Evolutionary conservation across 1,140 invertebrate species (phyloP), one percentile per base, ranked within the genome.

Genomic region (Danaus plexippus): DNA sequence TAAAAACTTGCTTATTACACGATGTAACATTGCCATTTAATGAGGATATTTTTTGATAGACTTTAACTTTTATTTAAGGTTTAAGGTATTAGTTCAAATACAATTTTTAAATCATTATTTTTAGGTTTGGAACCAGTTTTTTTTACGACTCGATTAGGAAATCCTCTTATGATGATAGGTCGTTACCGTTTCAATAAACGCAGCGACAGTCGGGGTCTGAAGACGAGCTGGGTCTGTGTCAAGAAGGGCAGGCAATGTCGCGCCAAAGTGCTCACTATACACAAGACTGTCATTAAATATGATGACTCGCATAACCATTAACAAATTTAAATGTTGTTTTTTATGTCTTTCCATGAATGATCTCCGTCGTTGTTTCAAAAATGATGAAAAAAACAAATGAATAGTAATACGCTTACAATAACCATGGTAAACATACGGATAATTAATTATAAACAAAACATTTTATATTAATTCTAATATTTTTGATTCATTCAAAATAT

Each of bases 161-260:
- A 77, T 40, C 70, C 68, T 2, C 15, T 67, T 5, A 49, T 79
- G 52, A 48, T 71, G 9, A 67, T 72, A 1, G 67, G 65, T 8
- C 32, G 40, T 11, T 69, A 74, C 40, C 62, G 75, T 22, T 75
- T 71, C 52, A 72, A 77, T 58, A 74, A 66, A 15, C 51, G 71
- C 6, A 70, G 60, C 43, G 64, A 67, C 48, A 72, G 66, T 44
- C 59, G 52, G 9, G 64, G 64, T 0, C 59, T 51, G 0, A 47
- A 43, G 4, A 45, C 18, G 12, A 62, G 59, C 9, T 75, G 69
- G 72, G 55, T 62, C 0, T 75, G 72, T 51, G 52, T 56, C 2
- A 71, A 66, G 41, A 64, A 63, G 13, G 63, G 61, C 45, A 48
- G 50, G 1, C 52, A 54, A 8, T 72, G 69, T 44, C 52, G 65